A percentile compares a stretch with the other conserved stretches of the same genome.
Evolutionary conservation across 2,888 invertebrate genomes (phyloP).

Genomic region (Aphodius sticticus): DNA sequence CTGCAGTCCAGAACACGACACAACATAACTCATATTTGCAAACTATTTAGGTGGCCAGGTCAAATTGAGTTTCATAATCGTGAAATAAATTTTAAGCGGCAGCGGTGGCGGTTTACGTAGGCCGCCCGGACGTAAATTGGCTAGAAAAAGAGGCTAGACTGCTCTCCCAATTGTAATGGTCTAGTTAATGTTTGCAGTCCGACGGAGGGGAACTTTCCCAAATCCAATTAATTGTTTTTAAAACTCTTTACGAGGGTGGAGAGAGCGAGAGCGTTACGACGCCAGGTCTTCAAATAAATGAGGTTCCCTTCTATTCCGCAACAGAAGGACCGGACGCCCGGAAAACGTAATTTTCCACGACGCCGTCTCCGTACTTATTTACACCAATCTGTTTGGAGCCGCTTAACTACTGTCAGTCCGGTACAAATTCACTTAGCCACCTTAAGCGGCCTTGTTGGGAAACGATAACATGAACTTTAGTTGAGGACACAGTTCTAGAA

Average conservation of each 20-base stretch:
- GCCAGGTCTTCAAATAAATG: neutral
- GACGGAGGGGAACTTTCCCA: neutral
- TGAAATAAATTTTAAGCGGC: neutral
- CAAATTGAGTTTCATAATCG: neutral
- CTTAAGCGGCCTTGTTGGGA: neutral
- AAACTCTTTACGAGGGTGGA: neutral
- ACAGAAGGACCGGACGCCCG: neutral
- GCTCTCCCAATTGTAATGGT: neutral
- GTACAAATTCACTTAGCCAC: neutral
- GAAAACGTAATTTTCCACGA: neutral
- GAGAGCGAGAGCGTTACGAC: neutral
- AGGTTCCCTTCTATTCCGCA: neutral
- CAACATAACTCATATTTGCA: neutral
- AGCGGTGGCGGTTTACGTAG: neutral
- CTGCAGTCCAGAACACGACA: neutral
- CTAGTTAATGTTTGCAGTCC: neutral
- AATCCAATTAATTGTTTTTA: conserved; percentile 4
- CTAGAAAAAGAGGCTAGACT: neutral
- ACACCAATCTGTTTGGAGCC: neutral
- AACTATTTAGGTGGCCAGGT: neutral
- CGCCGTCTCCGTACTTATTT: neutral
- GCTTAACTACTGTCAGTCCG: neutral
- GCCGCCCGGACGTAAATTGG: neutral
- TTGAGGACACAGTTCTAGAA: neutral
- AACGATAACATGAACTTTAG: neutral